Evolutionary conservation across 2,113 vertebrate genomes (phyloP).

Genomic region (Gallinago paraguaiae): DNA sequence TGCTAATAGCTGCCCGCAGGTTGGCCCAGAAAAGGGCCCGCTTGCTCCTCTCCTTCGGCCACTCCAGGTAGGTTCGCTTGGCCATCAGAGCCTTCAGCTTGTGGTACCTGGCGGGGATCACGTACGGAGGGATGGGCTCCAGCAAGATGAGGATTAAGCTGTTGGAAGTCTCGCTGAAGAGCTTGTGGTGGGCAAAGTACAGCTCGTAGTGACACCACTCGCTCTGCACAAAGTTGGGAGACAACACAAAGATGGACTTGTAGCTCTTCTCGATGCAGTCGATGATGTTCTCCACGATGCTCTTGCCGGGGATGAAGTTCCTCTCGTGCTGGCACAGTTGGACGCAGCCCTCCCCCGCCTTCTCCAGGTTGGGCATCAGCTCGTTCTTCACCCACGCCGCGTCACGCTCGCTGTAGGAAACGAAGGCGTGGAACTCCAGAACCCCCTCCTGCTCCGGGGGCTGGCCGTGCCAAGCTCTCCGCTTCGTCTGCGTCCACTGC

Average conservation of each 20-base stretch:
- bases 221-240: constrained; percentile 89
- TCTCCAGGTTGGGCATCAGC: constrained; percentile 84
- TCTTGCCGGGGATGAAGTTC: constrained; percentile 86
- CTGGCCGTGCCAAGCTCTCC: constrained; percentile 57
- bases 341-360: constrained; percentile 60
- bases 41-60: constrained; percentile 86
- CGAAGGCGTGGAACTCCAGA: constrained; percentile 85
- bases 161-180: constrained; percentile 72
- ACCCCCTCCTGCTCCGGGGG: constrained; percentile 34
- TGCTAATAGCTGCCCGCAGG: constrained; percentile 79
- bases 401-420: constrained; percentile 89
- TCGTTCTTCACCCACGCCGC: constrained; percentile 81
- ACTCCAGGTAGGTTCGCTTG: constrained; percentile 82
- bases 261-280: constrained; percentile 87
- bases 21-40: constrained; percentile 87
- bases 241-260: constrained; percentile 87
- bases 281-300: constrained; percentile 90
- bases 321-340: constrained; percentile 85
- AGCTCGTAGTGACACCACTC: constrained; percentile 96
- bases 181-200: constrained; percentile 90
- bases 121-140: constrained; percentile 83
- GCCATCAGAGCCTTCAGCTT: constrained; percentile 82
- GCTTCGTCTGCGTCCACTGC: constrained; percentile 87
- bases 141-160: constrained; percentile 87
- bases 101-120: constrained; percentile 86